phyloP scores from a whole-genome alignment of 2,797 vertebrate genomes.

The Eulemur albifrons region DNA sequence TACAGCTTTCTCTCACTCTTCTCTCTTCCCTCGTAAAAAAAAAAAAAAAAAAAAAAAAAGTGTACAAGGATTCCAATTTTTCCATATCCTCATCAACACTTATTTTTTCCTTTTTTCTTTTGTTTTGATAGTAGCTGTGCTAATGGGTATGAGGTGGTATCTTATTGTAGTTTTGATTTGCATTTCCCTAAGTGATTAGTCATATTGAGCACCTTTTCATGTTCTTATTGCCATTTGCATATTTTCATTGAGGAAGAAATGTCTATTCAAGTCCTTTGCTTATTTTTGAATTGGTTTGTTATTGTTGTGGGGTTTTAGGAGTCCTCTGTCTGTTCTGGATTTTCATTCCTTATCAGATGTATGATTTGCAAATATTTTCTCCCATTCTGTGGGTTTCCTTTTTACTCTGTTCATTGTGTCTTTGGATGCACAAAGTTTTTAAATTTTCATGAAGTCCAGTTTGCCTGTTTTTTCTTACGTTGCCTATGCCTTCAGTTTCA shows the following conservation, averaged over 20 bases:
- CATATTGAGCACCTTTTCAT: background rate
- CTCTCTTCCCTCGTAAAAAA: too few relatives aligned
- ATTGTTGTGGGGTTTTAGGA: background rate
- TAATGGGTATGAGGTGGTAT: background rate
- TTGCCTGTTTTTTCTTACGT: background rate
- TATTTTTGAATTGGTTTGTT: background rate
- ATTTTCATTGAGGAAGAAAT: background rate
- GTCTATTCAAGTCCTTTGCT: background rate
- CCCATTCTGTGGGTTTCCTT: background rate
- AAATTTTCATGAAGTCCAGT: background rate
- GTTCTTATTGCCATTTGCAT: background rate
- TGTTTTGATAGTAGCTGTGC: background rate
- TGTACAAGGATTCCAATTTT: background rate
- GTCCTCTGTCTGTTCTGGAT: background rate
- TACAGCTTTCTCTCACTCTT: too few relatives aligned
- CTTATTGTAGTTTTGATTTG: background rate
- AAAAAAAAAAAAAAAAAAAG: too few relatives aligned
- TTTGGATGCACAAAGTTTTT: background rate
- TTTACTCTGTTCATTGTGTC: background rate
- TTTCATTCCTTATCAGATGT: background rate
- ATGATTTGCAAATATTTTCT: background rate
- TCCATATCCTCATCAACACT: background rate
- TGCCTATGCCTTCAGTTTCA: background rate
- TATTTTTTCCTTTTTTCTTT: background rate
- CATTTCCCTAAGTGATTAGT: background rate